Base-by-base conservation (phyloP, 2,888 invertebrate species). In the Scaptomyza caliginosa region DNA sequence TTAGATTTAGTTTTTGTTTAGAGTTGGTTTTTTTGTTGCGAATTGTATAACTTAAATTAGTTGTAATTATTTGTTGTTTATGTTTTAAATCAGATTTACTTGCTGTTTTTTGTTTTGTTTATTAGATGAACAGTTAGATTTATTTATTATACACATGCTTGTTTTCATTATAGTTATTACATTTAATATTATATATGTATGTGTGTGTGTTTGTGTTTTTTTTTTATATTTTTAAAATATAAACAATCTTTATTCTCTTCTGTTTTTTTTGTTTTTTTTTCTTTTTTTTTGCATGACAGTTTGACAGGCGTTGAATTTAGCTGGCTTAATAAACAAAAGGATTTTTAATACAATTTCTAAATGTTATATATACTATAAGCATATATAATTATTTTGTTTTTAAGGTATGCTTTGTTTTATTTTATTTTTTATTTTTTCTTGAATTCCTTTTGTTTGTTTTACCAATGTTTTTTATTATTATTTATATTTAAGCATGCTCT, bases 161-260 rank as follows among this genome's bases (percentile, higher is more conserved):
- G 13, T 55, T 43, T 23, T 36, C 19, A n/a, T 34, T 34, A 39
- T 48, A 49, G 43, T 23, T 57, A 49, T 55, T 64, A 54, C 59
- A 55, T 55, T 38, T 64, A 55, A 26, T 62, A 68, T 63, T 74
- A 68, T 54, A 59, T 58, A 60, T 58, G 19, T 74, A 68, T 51
- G 24, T 64, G 58, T 65, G 6, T 52, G 43, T 55, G 16, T 67
- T 3, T 38, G 5, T 38, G 16, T 13, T 38, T 51, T 70, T 72
- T 74, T 80, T 76, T 63, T 80, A 88, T 82, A 80, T 89, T 87
- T 88, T 80, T 86, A 72, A 86, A 78, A 89, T 88, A 89, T 89
- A 89, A 89, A 89, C 89, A 89, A 89, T 89, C 89, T 89, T 89
- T 86, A 89, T 86, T 89, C 89, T 89, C 89, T 89, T 89, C 86